These are phyloP conservation scores for Chrysodeixis includens DNA, from an alignment of 2,888 invertebrate species.

Conservation along the genomic window DNA sequence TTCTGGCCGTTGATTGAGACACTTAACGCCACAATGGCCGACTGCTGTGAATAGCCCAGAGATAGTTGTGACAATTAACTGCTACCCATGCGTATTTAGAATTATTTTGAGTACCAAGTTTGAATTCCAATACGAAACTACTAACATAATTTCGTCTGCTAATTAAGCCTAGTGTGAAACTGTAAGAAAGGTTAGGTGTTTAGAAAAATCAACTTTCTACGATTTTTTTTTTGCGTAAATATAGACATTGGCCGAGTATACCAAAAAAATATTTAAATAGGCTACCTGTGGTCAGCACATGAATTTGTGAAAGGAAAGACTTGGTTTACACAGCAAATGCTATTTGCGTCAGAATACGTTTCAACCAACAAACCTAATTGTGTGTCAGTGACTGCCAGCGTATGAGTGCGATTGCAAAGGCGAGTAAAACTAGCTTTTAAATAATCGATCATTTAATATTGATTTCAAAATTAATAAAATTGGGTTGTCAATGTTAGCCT, in stretches of 20 bases:
- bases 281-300: neutral
- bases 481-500: neutral
- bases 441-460: neutral
- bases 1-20: slow-evolving; percentile 40
- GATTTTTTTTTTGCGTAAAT: neutral
- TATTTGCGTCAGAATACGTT: slow-evolving; percentile 5
- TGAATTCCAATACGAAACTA: too few relatives aligned
- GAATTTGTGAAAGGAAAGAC: neutral
- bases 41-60: slow-evolving; percentile 17
- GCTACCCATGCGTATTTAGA: neutral
- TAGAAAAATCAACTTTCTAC: too few relatives aligned
- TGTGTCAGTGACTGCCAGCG: slow-evolving; percentile 7
- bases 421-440: neutral
- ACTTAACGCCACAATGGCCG: slow-evolving; percentile 32
- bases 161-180: too few relatives aligned
- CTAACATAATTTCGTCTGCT: too few relatives aligned
- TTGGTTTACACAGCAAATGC: slow-evolving; percentile 4
- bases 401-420: neutral
- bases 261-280: neutral
- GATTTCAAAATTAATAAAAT: neutral
- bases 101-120: neutral
- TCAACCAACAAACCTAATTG: neutral
- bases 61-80: slow-evolving; percentile 9
- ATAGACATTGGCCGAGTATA: neutral
- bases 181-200: too few relatives aligned